Base-by-base conservation (phyloP, 2,888 invertebrate genomes). In the Eulithis prunata region DNA sequence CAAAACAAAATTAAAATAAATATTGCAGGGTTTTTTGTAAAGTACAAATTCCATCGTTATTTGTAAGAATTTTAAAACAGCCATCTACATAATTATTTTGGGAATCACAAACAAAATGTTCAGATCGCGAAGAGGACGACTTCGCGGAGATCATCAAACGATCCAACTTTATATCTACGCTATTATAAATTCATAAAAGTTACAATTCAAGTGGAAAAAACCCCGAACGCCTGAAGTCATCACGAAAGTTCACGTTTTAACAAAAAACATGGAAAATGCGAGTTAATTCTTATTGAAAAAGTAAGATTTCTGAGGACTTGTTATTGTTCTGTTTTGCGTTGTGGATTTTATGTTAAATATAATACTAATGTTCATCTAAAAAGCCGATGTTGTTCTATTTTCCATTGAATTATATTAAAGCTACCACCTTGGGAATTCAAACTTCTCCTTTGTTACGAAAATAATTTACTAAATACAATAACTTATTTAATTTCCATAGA, bases 171-270 rank as follows among this genome's bases (percentile, higher is more conserved):
- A 11, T 28, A 21, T 21, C 21, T 21, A 11, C 36, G 59, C 11
- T 41, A 62, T 62, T 62, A 49, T 32, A 56, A 55, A 56, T 62
- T 55, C 49, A 62, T 56, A 56, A 49, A 61, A 56, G 47, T 62
- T 49, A 56, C 62, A 51, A 55, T 43, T 49, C 49, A 14, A 61
- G n/a, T 14, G 8, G 49, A 41, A 49, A 32, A 56, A 55, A 54
- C 41, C 12, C 21, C 21, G 43, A 49, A 49, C 46, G 62, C 61
- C 47, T 32, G 49, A n/a, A 49, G 62, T 49, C 55, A 62, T 62
- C 55, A 28, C 13, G 49, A 49, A 62, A 62, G 28, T 62, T 49
- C 11, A 41, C 53, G 8, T 61, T 12, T 61, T 36, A 51, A 38
- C n/a, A n/a, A 56, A 62, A 41, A 49, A 47, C 41, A 56, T 13